Evolutionary conservation across 2,113 vertebrate genomes (phyloP).

Genomic region (Corynorhinus townsendii): DNA sequence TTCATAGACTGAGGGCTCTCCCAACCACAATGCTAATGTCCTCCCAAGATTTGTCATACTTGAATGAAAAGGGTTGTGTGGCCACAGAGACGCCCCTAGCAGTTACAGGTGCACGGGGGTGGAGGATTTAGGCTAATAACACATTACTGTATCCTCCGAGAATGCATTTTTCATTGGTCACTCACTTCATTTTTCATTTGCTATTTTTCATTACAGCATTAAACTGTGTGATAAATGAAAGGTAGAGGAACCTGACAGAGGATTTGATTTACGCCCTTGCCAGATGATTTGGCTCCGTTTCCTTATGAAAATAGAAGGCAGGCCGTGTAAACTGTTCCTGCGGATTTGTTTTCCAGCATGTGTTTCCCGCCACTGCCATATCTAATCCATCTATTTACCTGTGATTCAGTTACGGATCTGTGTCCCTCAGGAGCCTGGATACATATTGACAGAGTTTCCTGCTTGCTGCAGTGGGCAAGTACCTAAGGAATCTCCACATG

Average conservation of each 20-base stretch:
- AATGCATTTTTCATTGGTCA: conserved; percentile 71
- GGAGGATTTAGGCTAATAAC: conserved; percentile 59
- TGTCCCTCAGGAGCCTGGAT: conserved; percentile 70
- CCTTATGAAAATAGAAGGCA: conserved; percentile 76
- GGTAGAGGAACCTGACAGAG: conserved; percentile 72
- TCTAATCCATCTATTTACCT: conserved; percentile 80
- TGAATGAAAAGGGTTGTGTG: conserved; percentile 49
- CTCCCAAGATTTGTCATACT: conserved; percentile 43
- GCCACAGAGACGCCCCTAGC: conserved; percentile 8
- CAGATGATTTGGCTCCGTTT: conserved; percentile 77
- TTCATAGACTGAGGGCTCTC: neutral
- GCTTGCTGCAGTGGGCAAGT: conserved; percentile 58
- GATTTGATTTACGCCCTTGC: conserved; percentile 76
- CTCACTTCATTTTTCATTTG: conserved; percentile 74
- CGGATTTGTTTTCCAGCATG: conserved; percentile 73
- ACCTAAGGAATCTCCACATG: conserved; percentile 41
- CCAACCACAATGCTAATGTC: neutral
- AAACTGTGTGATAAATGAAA: conserved; percentile 74
- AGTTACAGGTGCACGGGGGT: neutral
- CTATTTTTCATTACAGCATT: conserved; percentile 68
- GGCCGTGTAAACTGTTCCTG: conserved; percentile 73
- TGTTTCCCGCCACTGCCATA: conserved; percentile 63
- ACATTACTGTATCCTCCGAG: conserved; percentile 50
- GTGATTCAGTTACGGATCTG: conserved; percentile 75
- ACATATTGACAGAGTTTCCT: conserved; percentile 73